Evolutionary conservation across 2,888 invertebrate genomes (phyloP).

Genomic region (Thecocarcelia acutangulata): DNA sequence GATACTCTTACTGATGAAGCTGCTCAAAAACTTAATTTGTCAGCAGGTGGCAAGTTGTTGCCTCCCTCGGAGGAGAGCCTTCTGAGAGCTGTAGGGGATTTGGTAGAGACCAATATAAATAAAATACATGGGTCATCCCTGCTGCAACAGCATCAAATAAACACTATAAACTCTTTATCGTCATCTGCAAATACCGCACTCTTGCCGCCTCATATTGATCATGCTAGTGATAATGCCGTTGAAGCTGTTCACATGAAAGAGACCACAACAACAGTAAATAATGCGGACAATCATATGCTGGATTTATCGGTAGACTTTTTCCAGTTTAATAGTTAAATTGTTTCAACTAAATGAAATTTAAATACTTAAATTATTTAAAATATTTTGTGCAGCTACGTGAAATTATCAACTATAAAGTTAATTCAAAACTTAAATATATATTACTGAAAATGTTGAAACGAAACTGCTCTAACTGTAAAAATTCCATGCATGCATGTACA

Average conservation of each 20-base stretch:
- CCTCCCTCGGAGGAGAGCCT: constrained; percentile 81
- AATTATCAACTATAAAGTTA: background rate
- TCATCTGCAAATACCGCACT: constrained; percentile 38
- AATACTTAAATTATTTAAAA: constrained; percentile 12
- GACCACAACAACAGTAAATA: constrained; percentile 71
- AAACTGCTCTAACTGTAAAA: too few relatives aligned
- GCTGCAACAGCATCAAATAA: constrained; percentile 51
- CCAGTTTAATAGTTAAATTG: constrained; percentile 76
- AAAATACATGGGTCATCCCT: constrained; percentile 69
- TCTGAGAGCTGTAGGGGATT: constrained; percentile 79
- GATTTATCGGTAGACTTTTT: constrained; percentile 80
- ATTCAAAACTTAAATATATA: too few relatives aligned
- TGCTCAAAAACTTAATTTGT: constrained; percentile 79
- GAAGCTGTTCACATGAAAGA: constrained; percentile 80
- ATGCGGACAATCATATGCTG: constrained; percentile 73
- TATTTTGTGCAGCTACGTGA: background rate
- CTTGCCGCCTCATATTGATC: constrained; percentile 77
- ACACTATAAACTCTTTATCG: constrained; percentile 64
- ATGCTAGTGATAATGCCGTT: constrained; percentile 81
- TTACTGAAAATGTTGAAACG: too few relatives aligned
- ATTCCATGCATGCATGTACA: too few relatives aligned
- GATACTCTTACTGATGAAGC: constrained; percentile 80
- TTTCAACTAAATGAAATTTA: background rate
- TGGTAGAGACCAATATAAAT: constrained; percentile 75
- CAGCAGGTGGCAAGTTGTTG: constrained; percentile 78